Base-by-base conservation (phyloP, 2,113 vertebrate genomes). In the Carassius carassius region DNA sequence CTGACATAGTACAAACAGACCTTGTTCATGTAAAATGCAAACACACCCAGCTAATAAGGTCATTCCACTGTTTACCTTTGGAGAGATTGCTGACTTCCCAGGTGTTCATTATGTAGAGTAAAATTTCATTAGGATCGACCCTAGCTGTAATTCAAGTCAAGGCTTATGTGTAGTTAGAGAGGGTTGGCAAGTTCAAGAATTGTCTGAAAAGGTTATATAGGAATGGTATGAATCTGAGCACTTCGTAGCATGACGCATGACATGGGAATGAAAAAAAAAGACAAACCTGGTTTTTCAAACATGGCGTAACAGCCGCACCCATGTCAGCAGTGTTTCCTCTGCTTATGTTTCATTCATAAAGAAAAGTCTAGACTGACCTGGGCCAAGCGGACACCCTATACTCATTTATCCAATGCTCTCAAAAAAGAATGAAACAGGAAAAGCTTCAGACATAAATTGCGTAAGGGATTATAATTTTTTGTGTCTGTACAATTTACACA, bases 321-420 rank as follows among this genome's bases (percentile, higher is more conserved):
- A 85, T 86, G 44, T 82, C 78, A 88, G 84, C 84, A 83, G 78
- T 70, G 86, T 89, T 69, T 25, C 62, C 86, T 87, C 89, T 81
- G 86, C 82, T 92, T 87, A 87, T 90, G 86, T 93, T 91, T 91
- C 90, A 90, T 91, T 91, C 79, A 89, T 81, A 88, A 87, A 85
- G 86, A 86, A 90, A 89, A 89, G 89, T 86, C 88, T 92, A 91
- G 89, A 91, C 90, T 84, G 83, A 84, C 88, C 84, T 86, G 41
- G 86, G 81, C 86, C 89, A 88, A 87, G 77, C 83, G 65, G 88
- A 92, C 89, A 91, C 82, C 85, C 25, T 84, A 54, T 35, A 75
- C 79, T 63, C 69, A 86, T 85, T 87, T 83, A 87, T 84, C 79
- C 88, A 86, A 84, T 86, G 86, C 88, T 89, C 78, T 86, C 41